These are phyloP conservation scores for Patagioenas fasciata DNA, from an alignment of 2,113 vertebrate species.

Conservation along the genomic window DNA sequence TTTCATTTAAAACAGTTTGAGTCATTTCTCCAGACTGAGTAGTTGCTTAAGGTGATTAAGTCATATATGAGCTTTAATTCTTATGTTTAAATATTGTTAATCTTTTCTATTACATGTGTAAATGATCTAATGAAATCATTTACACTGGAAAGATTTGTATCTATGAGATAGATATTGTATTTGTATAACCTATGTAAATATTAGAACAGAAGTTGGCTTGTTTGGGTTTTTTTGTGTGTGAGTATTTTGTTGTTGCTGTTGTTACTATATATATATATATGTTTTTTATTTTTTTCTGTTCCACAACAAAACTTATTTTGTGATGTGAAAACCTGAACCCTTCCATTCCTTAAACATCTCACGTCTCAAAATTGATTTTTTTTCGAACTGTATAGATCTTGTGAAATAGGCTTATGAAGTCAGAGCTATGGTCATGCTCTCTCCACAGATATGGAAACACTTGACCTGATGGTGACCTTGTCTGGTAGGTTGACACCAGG, in stretches of 20 bases:
- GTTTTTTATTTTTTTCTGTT: background rate
- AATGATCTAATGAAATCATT: background rate
- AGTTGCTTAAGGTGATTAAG: background rate
- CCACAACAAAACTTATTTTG: background rate
- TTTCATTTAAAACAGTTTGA: background rate
- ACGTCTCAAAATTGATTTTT: background rate
- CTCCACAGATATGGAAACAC: background rate
- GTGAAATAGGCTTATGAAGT: background rate
- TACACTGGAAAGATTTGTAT: background rate
- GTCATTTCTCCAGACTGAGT: background rate
- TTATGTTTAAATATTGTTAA: background rate
- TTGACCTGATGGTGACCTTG: background rate
- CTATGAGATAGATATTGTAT: background rate
- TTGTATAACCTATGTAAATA: background rate
- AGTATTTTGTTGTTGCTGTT: no score
- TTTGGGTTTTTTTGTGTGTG: rapidly evolving
- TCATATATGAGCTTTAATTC: background rate
- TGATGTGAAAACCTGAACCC: background rate
- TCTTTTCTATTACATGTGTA: background rate
- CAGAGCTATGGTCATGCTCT: background rate
- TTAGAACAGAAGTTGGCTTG: background rate
- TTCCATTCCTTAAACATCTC: background rate
- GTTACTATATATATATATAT: no score
- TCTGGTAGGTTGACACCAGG: background rate
- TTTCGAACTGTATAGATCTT: background rate